These are phyloP conservation scores for Agapornis canus DNA, from an alignment of 2,797 vertebrate genomes.

Conservation along the genomic window DNA sequence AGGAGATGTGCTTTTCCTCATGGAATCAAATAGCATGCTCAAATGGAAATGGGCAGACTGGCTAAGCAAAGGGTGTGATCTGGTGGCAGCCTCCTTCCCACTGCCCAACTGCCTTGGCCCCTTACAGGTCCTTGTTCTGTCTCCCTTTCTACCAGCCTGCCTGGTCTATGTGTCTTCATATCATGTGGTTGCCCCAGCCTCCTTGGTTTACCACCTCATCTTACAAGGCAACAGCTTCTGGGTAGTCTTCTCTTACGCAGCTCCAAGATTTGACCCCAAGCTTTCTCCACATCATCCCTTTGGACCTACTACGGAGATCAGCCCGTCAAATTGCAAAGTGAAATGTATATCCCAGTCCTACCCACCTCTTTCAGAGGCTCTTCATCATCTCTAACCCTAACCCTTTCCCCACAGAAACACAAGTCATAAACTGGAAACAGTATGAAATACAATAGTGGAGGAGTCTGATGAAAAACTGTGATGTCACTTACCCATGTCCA, in stretches of 20 bases:
- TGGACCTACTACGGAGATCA: background rate
- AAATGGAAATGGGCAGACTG: background rate
- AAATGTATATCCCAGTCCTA: background rate
- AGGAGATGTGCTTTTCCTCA: background rate
- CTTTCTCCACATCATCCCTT: background rate
- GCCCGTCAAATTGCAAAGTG: background rate
- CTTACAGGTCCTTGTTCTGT: background rate
- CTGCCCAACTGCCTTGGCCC: background rate
- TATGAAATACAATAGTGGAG: background rate
- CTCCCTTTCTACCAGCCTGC: background rate
- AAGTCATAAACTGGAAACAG: background rate
- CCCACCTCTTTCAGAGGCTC: background rate
- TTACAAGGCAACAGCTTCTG: background rate
- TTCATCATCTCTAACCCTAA: background rate
- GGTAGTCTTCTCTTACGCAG: background rate
- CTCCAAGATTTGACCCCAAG: background rate
- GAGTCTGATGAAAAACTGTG: background rate
- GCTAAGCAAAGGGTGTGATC: background rate
- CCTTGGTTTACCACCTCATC: background rate
- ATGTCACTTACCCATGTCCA: background rate
- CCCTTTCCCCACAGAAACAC: accelerated
- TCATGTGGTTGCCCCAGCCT: background rate
- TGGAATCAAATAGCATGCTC: background rate
- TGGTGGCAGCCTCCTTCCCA: background rate
- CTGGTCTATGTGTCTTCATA: background rate